A percentile compares a stretch with the other conserved stretches of the same genome.
phyloP scores from a whole-genome alignment of 2,888 invertebrate genomes.

The Drosophila prostipennis region DNA sequence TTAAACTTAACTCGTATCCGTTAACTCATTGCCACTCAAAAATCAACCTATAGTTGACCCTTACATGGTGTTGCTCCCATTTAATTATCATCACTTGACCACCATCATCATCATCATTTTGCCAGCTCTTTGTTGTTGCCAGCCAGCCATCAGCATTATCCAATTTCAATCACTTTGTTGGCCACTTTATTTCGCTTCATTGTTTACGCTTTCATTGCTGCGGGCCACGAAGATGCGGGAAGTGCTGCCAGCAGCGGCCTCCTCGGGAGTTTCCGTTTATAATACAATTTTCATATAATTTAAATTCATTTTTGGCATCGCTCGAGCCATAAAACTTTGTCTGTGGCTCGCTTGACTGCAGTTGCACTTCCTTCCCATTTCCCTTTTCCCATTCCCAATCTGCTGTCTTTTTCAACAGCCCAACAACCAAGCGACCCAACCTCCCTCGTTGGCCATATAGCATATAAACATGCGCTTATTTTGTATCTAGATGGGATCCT shows the following conservation, averaged over 20 bases:
- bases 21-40: slow-evolving; percentile 2
- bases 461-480: slow-evolving; percentile 68
- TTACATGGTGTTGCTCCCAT: slow-evolving; percentile 11
- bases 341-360: slow-evolving; percentile 42
- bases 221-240: slow-evolving; percentile 22
- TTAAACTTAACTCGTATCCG: slow-evolving; percentile 4
- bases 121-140: slow-evolving; percentile 28
- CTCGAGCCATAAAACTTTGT: slow-evolving; percentile 68
- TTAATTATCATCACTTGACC: slow-evolving; percentile 39
- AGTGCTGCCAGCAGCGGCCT: slow-evolving; percentile 3
- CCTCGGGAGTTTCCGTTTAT: slow-evolving; percentile 32
- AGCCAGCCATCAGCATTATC: slow-evolving; percentile 57
- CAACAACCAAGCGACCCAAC: no score
- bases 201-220: slow-evolving; percentile 56
- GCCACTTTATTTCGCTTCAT: slow-evolving; percentile 65
- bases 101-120: neutral
- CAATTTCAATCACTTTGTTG: slow-evolving; percentile 68
- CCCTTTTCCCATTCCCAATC: slow-evolving; percentile 1
- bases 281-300: slow-evolving; percentile 74
- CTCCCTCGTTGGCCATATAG: slow-evolving; percentile 34
- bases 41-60: neutral
- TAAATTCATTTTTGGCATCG: slow-evolving; percentile 66
- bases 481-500: slow-evolving; percentile 60
- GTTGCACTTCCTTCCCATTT: slow-evolving; percentile 42
- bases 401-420: slow-evolving; percentile 2